phyloP scores from a whole-genome alignment of 2,797 vertebrate species.

The Sebastes matsubarae region DNA sequence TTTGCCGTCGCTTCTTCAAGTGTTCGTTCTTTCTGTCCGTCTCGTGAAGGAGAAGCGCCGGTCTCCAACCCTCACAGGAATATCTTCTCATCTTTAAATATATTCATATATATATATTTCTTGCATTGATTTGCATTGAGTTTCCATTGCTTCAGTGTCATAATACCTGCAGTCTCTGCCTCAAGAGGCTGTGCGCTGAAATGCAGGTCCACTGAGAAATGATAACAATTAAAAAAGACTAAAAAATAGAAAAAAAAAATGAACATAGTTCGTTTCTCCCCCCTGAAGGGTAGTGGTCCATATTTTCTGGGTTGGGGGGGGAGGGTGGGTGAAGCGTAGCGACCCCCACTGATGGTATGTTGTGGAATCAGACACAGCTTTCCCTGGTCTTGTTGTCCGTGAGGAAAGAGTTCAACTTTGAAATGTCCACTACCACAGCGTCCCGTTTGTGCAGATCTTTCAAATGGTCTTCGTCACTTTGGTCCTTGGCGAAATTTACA shows the following conservation, averaged over 20 bases:
- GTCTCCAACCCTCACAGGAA: conserved; percentile 72
- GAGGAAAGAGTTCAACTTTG: conserved; percentile 90
- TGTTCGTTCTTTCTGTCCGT: conserved; percentile 25
- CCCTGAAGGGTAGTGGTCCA: conserved; percentile 57
- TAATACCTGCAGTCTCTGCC: conserved; percentile 76
- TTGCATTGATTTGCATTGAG: conserved; percentile 95
- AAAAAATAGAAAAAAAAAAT: conserved; percentile 63
- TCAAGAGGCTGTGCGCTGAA: conserved; percentile 67
- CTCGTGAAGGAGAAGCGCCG: conserved; percentile 79
- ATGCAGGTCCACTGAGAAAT: conserved; percentile 75
- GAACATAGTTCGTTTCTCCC: conserved; percentile 24
- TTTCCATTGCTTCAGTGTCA: conserved; percentile 89
- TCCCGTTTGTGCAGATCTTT: conserved; percentile 96
- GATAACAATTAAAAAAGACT: conserved; percentile 73
- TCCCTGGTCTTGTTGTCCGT: conserved; percentile 91
- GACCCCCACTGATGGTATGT: conserved; percentile 33
- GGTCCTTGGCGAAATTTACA: conserved; percentile 99
- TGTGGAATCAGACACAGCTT: conserved; percentile 90
- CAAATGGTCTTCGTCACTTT: conserved; percentile 97
- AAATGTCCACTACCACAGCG: conserved; percentile 89
- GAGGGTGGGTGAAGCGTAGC: conserved; percentile 11
- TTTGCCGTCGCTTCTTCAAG: conserved; percentile 58
- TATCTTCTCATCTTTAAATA: conserved; percentile 80
- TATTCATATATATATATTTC: conserved; percentile 80
- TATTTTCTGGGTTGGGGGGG: conserved; percentile 10